Conservation (phyloP, 2,113 vertebrate genomes). For the Gorsachius goisagi region DNA sequence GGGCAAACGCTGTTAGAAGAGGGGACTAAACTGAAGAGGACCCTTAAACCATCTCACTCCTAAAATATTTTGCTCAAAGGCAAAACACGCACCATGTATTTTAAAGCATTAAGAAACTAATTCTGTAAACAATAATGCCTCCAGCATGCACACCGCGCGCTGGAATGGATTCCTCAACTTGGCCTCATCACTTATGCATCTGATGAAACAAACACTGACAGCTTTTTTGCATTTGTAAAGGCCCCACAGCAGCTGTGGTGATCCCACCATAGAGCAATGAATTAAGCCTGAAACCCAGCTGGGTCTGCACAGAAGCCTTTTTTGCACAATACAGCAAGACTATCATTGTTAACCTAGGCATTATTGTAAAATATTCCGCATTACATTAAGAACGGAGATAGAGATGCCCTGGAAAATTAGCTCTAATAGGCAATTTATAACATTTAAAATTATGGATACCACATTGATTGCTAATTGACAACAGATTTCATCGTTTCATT, state of each 20-base stretch:
- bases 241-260: conserved; percentile 98
- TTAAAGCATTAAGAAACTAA: conserved; percentile 84
- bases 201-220: conserved; percentile 99
- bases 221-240: conserved; percentile 99
- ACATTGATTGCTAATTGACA: conserved; percentile 58
- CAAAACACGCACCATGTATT: conserved; percentile 77
- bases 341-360: conserved; percentile 86
- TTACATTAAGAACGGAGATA: conserved; percentile 63
- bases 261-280: conserved; percentile 95
- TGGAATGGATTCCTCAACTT: conserved; percentile 94
- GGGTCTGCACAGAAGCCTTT: conserved; percentile 92
- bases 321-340: conserved; percentile 89
- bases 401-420: conserved; percentile 78
- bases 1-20: neutral
- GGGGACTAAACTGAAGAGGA: neutral
- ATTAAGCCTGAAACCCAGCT: conserved; percentile 93
- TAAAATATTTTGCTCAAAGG: conserved; percentile 65
- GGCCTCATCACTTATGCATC: conserved; percentile 94
- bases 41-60: conserved; percentile 40
- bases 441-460: conserved; percentile 55
- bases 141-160: conserved; percentile 75
- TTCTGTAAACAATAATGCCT: conserved; percentile 81
- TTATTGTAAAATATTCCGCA: conserved; percentile 81
- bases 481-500: conserved; percentile 49
- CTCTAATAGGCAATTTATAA: conserved; percentile 76